Evolutionary conservation across 2,888 invertebrate genomes (phyloP).

Genomic region (Scrobipalpa costella): DNA sequence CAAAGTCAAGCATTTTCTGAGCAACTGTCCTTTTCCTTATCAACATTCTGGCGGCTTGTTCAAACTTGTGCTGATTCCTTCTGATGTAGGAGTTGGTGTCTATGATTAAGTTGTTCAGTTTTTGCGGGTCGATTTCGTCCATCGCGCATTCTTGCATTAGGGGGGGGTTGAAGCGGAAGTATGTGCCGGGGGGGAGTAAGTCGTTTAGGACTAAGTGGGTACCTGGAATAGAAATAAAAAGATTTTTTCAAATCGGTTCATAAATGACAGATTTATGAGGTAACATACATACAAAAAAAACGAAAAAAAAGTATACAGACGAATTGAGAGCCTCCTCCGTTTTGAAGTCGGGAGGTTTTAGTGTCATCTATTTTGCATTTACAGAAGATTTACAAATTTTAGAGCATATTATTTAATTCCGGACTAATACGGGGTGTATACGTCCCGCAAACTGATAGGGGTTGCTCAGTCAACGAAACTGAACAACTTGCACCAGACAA

Average conservation of each 20-base stretch:
- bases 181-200: slow-evolving; percentile 85
- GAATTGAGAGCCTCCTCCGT: too few relatives aligned
- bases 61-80: slow-evolving; percentile 89
- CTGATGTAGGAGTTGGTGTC: slow-evolving; percentile 91
- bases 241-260: too few relatives aligned
- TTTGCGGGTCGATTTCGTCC: slow-evolving; percentile 89
- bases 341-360: too few relatives aligned
- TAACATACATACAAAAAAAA: too few relatives aligned
- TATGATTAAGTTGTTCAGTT: slow-evolving; percentile 84
- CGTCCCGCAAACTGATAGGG: too few relatives aligned
- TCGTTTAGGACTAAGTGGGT: slow-evolving; percentile 89
- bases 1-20: slow-evolving; percentile 51
- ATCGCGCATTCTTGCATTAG: slow-evolving; percentile 89
- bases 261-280: too few relatives aligned
- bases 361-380: background rate
- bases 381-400: too few relatives aligned
- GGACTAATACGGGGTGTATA: too few relatives aligned
- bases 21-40: slow-evolving; percentile 46
- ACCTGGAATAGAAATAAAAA: slow-evolving; percentile 69
- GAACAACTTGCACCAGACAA: too few relatives aligned
- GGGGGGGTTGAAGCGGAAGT: slow-evolving; percentile 94
- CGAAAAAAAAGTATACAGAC: too few relatives aligned
- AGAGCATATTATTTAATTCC: too few relatives aligned
- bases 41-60: slow-evolving; percentile 77
- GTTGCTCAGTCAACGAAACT: too few relatives aligned